Conservation (phyloP, 2,888 invertebrate genomes). For the Blomia tropicalis region DNA sequence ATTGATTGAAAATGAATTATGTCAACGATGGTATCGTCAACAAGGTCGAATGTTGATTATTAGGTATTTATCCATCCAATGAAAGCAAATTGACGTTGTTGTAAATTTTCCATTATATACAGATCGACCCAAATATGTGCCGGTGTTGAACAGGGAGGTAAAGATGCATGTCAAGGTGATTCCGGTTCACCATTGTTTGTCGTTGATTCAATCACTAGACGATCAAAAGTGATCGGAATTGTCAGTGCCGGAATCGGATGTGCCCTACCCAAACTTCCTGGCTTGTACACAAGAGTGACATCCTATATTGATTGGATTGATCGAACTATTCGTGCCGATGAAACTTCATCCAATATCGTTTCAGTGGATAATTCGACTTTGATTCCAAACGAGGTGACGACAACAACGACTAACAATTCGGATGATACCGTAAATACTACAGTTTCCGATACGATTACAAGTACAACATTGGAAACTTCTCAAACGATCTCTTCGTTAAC, state of each 20-base stretch:
- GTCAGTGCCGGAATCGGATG: slow-evolving; percentile 74
- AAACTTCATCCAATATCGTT: neutral
- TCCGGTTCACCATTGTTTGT: slow-evolving; percentile 69
- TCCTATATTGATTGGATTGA: slow-evolving; percentile 44
- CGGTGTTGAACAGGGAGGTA: slow-evolving; percentile 31
- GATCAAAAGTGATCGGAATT: slow-evolving; percentile 53
- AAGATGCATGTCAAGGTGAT: slow-evolving; percentile 40
- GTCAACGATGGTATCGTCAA: slow-evolving; percentile 56
- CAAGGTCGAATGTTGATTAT: slow-evolving; percentile 57
- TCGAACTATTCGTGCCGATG: neutral
- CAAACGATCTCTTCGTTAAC: too few species aligned
- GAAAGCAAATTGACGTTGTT: neutral
- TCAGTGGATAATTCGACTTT: too few species aligned
- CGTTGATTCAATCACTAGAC: slow-evolving; percentile 37
- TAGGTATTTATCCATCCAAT: neutral
- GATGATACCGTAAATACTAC: too few species aligned
- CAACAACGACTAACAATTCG: too few species aligned
- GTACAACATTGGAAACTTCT: too few species aligned
- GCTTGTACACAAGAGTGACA: slow-evolving; percentile 66
- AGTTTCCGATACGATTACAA: too few species aligned
- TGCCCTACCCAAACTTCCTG: slow-evolving; percentile 59
- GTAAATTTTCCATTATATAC: neutral
- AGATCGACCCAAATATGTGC: slow-evolving; percentile 44
- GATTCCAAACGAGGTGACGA: too few species aligned
- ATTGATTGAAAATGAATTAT: slow-evolving; percentile 55